Evolutionary conservation across 2,888 invertebrate species (phyloP), one percentile per base, ranked within the genome.

Genomic region (Anoplius nigerrimus): DNA sequence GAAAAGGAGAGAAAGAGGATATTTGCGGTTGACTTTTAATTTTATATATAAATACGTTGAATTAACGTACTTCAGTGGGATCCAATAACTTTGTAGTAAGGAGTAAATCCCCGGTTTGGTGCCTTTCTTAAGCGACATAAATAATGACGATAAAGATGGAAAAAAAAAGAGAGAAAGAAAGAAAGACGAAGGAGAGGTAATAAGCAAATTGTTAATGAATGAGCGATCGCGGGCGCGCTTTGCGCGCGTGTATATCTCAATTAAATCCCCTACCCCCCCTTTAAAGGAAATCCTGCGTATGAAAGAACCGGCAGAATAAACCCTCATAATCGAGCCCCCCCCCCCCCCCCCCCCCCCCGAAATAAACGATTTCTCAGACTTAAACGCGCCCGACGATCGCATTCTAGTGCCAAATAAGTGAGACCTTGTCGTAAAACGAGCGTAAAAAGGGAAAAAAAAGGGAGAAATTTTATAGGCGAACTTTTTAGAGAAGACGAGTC

Each of bases 371-470:
- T 45, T 55, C 66, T 69, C 70, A 34, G 53, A 27, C 34, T 46
- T 21, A 61, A 43, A 65, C 72, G 72, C 72, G 72, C 74, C 67
- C 64, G 68, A 68, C 69, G 84, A 80, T 84, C 82, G 84, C 80
- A 80, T 80, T 86, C 84, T 86, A 88, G 88, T 88, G 88, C 88
- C 88, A 88, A 88, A 88, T 86, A 87, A 87, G 84, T 83, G 86
- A 87, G 82, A 87, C 84, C 84, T 85, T 84, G 76, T 79, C 78
- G 75, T 77, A 59, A 69, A 45, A 71, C 65, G 76, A 69, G 79
- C 48, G 69, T 46, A 65, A 53, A 65, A 51, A 57, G 22, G 64
- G 61, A 34, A 43, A 67, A 66, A 70, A 66, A 74, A 62, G 45
- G 72, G 76, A 65, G 75, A 84, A 87, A 87, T 86, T 87, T 88